phyloP scores from a whole-genome alignment of 2,888 invertebrate genomes.

The Aleiodes leptofemur region DNA sequence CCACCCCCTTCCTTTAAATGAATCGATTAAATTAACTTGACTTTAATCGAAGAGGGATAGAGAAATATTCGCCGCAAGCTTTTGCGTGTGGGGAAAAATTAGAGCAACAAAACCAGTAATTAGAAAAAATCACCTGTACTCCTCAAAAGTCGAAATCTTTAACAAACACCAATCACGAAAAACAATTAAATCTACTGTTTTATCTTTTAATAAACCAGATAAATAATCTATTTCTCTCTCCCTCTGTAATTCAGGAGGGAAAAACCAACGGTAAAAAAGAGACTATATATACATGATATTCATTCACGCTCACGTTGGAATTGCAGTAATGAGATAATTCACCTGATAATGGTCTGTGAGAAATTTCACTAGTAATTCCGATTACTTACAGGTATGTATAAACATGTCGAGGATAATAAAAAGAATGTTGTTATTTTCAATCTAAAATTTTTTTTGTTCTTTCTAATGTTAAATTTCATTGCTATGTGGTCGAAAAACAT shows the following conservation, averaged over 20 bases:
- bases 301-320: conserved; percentile 4
- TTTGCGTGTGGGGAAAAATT: no score
- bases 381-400: conserved; percentile 12
- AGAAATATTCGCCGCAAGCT: no score
- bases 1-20: no score
- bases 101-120: no score
- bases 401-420: neutral
- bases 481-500: neutral
- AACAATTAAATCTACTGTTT: no score
- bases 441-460: neutral
- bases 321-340: conserved; percentile 8
- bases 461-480: neutral
- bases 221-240: neutral
- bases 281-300: neutral
- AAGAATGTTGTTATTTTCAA: conserved; percentile 1
- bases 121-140: no score
- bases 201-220: neutral
- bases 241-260: neutral
- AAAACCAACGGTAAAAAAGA: conserved; percentile 13
- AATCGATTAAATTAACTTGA: no score
- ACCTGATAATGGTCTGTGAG: conserved; percentile 18
- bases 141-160: no score
- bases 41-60: no score
- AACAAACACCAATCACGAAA: no score
- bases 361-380: conserved; percentile 6